Evolutionary conservation across 2,888 invertebrate genomes (phyloP).

Genomic region (Agonopterix subpropinquella): DNA sequence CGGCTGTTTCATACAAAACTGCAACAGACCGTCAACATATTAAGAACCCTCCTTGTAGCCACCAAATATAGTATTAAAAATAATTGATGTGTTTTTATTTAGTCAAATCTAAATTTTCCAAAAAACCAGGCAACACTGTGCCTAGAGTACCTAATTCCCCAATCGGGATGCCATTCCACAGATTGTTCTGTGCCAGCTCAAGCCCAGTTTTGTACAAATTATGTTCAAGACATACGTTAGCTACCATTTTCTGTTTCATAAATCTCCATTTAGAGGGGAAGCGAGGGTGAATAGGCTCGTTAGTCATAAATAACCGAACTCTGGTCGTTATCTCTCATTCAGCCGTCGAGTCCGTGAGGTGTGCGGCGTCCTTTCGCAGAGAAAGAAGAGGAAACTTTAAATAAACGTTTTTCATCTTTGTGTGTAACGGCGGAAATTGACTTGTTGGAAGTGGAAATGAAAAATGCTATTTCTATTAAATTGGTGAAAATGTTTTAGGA

Average conservation of each 20-base stretch:
- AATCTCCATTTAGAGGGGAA: slow-evolving; percentile 62
- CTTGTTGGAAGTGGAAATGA: background rate
- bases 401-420: slow-evolving; percentile 22
- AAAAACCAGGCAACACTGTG: too few species aligned
- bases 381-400: slow-evolving; percentile 20
- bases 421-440: slow-evolving; percentile 7
- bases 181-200: slow-evolving; percentile 8
- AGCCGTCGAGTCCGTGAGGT: slow-evolving; percentile 36
- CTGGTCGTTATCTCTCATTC: slow-evolving; percentile 69
- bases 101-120: too few species aligned
- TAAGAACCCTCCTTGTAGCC: too few species aligned
- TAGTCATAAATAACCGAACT: slow-evolving; percentile 72
- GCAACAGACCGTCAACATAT: too few species aligned
- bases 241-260: slow-evolving; percentile 68
- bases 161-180: slow-evolving; percentile 15
- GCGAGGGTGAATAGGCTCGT: slow-evolving; percentile 68
- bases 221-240: slow-evolving; percentile 55
- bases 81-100: too few species aligned
- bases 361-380: slow-evolving; percentile 19
- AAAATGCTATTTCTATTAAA: background rate
- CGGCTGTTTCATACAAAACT: too few species aligned
- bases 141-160: slow-evolving; percentile 7
- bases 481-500: background rate
- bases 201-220: slow-evolving; percentile 33
- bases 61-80: too few species aligned